Evolutionary conservation across 2,888 invertebrate genomes (phyloP), one percentile per base, ranked within the genome.

Genomic region (Ditula angustiorana): DNA sequence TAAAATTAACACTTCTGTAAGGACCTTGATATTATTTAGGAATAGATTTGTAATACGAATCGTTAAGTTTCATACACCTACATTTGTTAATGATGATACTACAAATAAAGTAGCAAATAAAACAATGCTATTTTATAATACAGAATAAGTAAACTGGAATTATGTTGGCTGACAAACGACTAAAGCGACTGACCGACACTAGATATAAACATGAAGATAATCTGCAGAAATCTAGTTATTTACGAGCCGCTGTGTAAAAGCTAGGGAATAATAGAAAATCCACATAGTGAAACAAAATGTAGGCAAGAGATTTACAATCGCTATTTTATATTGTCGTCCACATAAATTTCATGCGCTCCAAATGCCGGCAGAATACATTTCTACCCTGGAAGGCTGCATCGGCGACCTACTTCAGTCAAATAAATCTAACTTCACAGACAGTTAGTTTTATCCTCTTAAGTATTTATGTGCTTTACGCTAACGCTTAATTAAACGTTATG

Each of bases 301-400:
- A 69, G 72, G 64, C 55, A 59, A 64, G 71, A 71, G 68, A 75
- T 75, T 75, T 76, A 76, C 68, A 78, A 73, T 69, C 66, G 70
- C 74, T 78, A 75, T 68, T 76, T 78, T 81, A 76, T 70, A 68
- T 63, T 74, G 77, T 75, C 75, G 80, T 81, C 82, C 76, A 75
- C 80, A 83, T 83, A 85, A 80, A 86, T 85, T 82, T 80, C 73
- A 75, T 74, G 73, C 70, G 77, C 77, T 80, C 77, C 74, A 80
- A 83, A 83, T 79, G 72, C 75, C 74, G 71, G 74, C 73, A 70
- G 74, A 75, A 76, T 76, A 79, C 66, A 76, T 79, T 80, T 78
- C 73, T 72, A 74, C 79, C 81, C 77, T 74, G 77, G 76, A 81
- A 80, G 75, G 77, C 80, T 83, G 81, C 81, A 82, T 71, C 70